Percentiles rank a stretch among this genome's conserved stretches.
These are phyloP conservation scores for Paratilapia polleni DNA, from an alignment of 2,113 vertebrate genomes.

Conservation along the genomic window DNA sequence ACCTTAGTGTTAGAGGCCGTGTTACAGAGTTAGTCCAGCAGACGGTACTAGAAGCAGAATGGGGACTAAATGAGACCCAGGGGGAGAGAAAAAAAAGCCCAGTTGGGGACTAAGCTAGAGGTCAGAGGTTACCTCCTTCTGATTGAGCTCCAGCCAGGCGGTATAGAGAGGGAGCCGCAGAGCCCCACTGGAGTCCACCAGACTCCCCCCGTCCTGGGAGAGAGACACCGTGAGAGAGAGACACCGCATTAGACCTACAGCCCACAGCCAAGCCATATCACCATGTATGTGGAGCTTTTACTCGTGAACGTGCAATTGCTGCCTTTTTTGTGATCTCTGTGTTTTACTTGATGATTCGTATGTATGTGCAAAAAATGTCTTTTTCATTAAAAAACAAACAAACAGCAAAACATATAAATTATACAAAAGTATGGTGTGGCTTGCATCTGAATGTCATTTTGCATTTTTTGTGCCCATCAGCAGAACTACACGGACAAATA, in stretches of 20 bases:
- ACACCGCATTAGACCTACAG: constrained; percentile 63
- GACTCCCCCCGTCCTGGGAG: constrained; percentile 84
- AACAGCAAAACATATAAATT: neutral
- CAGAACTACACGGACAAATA: neutral
- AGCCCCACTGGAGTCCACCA: constrained; percentile 83
- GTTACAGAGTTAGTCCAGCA: constrained; percentile 35
- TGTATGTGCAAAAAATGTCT: rapidly evolving
- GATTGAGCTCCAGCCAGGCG: constrained; percentile 85
- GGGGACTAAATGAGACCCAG: constrained; percentile 38
- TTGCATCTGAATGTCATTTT: rapidly evolving
- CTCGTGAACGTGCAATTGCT: neutral
- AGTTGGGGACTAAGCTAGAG: constrained; percentile 72
- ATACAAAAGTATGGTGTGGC: rapidly evolving
- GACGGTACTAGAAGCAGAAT: constrained; percentile 44
- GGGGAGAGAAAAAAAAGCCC: constrained; percentile 13
- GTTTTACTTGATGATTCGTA: neutral
- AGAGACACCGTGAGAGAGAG: constrained; percentile 75
- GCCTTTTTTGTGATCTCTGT: neutral
- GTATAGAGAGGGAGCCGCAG: constrained; percentile 82
- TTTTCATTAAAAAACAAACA: neutral
- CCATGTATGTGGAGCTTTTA: neutral
- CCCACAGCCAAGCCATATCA: constrained; percentile 40
- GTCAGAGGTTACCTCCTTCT: constrained; percentile 83
- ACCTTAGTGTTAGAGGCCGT: constrained; percentile 8
- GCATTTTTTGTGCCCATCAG: neutral